These are phyloP conservation scores for Pseudolaguvia tuberculata DNA, from an alignment of 2,113 vertebrate species.

Conservation along the genomic window DNA sequence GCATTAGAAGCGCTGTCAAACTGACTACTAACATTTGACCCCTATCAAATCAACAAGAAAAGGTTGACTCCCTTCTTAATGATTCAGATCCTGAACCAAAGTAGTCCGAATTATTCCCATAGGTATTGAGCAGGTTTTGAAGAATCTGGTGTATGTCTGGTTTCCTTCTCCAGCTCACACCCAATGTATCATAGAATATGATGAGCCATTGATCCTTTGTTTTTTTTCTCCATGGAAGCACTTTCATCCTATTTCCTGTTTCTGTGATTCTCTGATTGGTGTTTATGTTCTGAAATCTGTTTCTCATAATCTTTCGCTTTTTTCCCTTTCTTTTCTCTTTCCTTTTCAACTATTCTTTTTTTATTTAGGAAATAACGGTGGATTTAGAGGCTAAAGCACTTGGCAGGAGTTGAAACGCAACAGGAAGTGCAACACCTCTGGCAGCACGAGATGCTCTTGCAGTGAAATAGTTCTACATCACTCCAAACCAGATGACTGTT, in stretches of 20 bases:
- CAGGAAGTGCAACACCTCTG: constrained; percentile 58
- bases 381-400: constrained; percentile 48
- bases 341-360: constrained; percentile 51
- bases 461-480: constrained; percentile 34
- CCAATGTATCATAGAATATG: constrained; percentile 49
- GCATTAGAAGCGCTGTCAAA: constrained; percentile 1
- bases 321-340: constrained; percentile 37
- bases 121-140: constrained; percentile 25
- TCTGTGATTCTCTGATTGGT: constrained; percentile 66
- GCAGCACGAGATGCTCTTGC: constrained; percentile 32
- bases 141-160: constrained; percentile 40
- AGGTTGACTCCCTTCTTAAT: constrained; percentile 25
- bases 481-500: constrained; percentile 31
- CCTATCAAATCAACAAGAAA: constrained; percentile 16
- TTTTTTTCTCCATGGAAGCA: constrained; percentile 56
- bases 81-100: constrained; percentile 31
- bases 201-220: constrained; percentile 61
- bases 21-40: constrained; percentile 6
- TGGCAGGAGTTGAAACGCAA: constrained; percentile 57
- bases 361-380: constrained; percentile 50
- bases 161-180: constrained; percentile 28
- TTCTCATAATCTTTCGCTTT: constrained; percentile 60
- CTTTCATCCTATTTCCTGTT: constrained; percentile 68
- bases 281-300: constrained; percentile 70
- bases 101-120: constrained; percentile 33